Conservation (phyloP, 2,888 invertebrate species). For the Dendrolimus pini region DNA sequence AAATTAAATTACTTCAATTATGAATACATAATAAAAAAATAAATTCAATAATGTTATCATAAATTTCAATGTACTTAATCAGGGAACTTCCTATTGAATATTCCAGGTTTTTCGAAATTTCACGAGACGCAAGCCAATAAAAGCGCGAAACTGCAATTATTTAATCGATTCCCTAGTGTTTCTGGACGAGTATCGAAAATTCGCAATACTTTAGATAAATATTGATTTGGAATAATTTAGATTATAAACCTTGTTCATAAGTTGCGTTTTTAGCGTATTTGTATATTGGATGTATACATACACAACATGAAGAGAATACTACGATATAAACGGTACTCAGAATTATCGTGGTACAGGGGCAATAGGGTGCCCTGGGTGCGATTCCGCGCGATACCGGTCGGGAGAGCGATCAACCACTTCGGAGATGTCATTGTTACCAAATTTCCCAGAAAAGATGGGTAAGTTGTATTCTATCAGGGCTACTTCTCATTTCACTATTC, state of each 20-base stretch:
- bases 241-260: no score
- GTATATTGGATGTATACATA: not conserved
- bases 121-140: slow-evolving; percentile 40
- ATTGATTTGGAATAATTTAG: no score
- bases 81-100: slow-evolving; percentile 51
- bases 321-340: not conserved
- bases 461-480: no score
- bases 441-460: slow-evolving; percentile 19
- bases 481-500: no score
- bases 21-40: no score
- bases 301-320: not conserved
- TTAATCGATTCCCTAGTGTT: slow-evolving; percentile 66
- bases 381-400: slow-evolving; percentile 41
- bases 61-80: slow-evolving; percentile 53
- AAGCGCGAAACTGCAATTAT: slow-evolving; percentile 64
- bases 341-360: not conserved
- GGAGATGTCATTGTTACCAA: slow-evolving; percentile 29
- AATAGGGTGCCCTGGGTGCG: slow-evolving; percentile 49
- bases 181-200: slow-evolving; percentile 51
- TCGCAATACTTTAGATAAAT: slow-evolving; percentile 8
- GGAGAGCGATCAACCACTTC: slow-evolving; percentile 59
- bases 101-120: slow-evolving; percentile 57
- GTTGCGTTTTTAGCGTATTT: no score
- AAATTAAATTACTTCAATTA: no score
- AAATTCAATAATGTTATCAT: slow-evolving; percentile 46